Evolutionary conservation across 2,797 vertebrate genomes (phyloP).

Genomic region (Peromyscus attwateri): DNA sequence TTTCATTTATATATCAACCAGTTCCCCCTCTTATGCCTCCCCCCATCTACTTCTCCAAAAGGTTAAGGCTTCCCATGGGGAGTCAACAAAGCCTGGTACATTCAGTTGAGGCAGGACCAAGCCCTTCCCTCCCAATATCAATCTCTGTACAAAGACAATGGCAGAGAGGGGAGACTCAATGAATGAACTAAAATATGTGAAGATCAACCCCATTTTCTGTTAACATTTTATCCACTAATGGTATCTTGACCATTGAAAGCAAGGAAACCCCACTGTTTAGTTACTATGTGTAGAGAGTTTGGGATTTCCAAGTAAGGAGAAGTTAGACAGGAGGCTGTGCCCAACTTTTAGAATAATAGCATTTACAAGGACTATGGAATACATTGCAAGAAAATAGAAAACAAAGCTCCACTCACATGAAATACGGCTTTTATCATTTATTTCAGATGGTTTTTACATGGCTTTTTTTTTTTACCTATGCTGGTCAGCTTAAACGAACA

Average conservation of each 20-base stretch:
- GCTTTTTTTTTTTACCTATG: not conserved
- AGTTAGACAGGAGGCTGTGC: not conserved
- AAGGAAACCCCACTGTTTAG: not conserved
- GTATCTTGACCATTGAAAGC: not conserved
- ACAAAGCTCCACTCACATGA: too few species aligned
- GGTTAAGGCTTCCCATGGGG: too few species aligned
- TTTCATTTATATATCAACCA: too few species aligned
- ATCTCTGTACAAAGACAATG: not conserved
- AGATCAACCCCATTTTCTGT: not conserved
- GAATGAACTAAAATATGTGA: not conserved
- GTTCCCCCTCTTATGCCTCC: too few species aligned
- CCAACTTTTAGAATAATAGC: not conserved
- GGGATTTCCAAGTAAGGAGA: not conserved
- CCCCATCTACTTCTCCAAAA: too few species aligned
- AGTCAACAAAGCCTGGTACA: too few species aligned
- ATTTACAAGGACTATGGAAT: not conserved
- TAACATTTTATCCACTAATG: not conserved
- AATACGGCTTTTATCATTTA: not conserved
- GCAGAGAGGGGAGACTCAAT: not conserved
- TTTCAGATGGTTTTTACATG: not conserved
- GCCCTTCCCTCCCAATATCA: not conserved
- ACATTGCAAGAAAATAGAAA: not conserved
- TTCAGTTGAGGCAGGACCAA: too few species aligned
- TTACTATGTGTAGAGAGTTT: not conserved
- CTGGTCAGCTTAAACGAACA: not conserved